These are phyloP conservation scores for Schizothorax lantsangensis DNA, from an alignment of 2,797 vertebrate genomes.

Conservation along the genomic window DNA sequence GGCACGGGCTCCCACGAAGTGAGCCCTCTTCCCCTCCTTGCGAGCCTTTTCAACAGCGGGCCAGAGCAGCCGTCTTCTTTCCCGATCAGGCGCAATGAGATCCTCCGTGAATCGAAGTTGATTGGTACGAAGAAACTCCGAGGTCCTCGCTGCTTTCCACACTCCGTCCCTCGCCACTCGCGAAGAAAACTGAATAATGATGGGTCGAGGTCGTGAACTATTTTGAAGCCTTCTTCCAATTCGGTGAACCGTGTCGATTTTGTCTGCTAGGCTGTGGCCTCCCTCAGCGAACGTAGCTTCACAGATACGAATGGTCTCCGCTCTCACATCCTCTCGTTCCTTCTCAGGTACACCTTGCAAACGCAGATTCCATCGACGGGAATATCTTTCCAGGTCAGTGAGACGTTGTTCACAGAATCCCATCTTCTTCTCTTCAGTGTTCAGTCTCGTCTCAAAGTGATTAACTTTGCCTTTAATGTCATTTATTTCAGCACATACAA, in stretches of 20 bases:
- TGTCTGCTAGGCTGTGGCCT: conserved; percentile 9
- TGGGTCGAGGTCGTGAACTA: not conserved
- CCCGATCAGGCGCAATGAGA: not conserved
- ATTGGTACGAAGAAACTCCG: not conserved
- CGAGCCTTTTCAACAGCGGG: not conserved
- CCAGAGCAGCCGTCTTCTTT: not conserved
- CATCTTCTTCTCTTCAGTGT: not conserved
- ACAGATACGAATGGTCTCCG: no score
- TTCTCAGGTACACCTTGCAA: not conserved
- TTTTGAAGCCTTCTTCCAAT: not conserved
- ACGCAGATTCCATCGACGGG: not conserved
- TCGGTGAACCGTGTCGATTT: conserved; percentile 4
- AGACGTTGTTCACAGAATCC: not conserved
- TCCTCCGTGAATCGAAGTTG: conserved; percentile 26
- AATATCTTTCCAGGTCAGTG: conserved; percentile 33
- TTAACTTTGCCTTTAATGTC: not conserved
- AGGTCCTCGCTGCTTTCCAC: conserved; percentile 34
- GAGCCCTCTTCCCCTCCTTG: not conserved
- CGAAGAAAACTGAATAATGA: conserved; percentile 11
- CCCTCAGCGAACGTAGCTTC: no score
- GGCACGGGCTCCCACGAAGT: not conserved
- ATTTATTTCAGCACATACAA: not conserved
- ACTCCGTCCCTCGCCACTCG: not conserved
- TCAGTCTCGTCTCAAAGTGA: conserved; percentile 4
- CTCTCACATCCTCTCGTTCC: no score